These are phyloP conservation scores for Sinhomidia bicolor DNA, from an alignment of 2,888 invertebrate genomes.

Conservation along the genomic window DNA sequence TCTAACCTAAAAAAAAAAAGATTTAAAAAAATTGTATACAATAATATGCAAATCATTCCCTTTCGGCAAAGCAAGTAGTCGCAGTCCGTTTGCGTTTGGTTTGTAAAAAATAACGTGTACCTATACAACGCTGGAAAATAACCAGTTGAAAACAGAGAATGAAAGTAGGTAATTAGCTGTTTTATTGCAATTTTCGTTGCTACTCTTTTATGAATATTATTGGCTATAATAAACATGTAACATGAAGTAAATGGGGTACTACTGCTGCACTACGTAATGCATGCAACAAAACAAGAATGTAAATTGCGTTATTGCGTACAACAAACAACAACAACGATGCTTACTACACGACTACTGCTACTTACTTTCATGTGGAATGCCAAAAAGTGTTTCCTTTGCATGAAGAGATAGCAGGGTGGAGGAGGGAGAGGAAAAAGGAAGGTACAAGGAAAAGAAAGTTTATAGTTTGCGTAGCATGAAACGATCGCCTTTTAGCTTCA, in stretches of 20 bases:
- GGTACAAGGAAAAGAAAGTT: too few species aligned
- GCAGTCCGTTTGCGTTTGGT: neutral
- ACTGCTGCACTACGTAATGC: too few species aligned
- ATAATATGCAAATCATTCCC: conserved; percentile 43
- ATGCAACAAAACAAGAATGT: conserved; percentile 3
- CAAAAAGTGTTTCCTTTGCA: too few species aligned
- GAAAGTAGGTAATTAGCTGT: conserved; percentile 64
- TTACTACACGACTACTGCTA: too few species aligned
- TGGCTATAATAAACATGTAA: conserved; percentile 53
- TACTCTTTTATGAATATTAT: conserved; percentile 20
- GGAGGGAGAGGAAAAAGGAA: too few species aligned
- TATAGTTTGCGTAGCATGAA: too few species aligned
- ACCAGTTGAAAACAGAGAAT: conserved; percentile 46
- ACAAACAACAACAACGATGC: neutral
- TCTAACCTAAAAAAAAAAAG: neutral
- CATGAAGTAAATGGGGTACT: conserved; percentile 25
- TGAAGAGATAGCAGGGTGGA: too few species aligned
- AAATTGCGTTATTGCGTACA: neutral
- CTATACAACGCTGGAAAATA: conserved; percentile 58
- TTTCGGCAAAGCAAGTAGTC: neutral
- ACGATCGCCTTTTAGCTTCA: too few species aligned
- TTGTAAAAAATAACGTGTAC: conserved; percentile 55
- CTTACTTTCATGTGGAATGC: too few species aligned
- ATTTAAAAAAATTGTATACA: conserved; percentile 23
- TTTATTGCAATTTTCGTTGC: conserved; percentile 40